Evolutionary conservation across 2,888 invertebrate genomes (phyloP), one percentile per base, ranked within the genome.

Genomic region (Colostygia pectinataria): DNA sequence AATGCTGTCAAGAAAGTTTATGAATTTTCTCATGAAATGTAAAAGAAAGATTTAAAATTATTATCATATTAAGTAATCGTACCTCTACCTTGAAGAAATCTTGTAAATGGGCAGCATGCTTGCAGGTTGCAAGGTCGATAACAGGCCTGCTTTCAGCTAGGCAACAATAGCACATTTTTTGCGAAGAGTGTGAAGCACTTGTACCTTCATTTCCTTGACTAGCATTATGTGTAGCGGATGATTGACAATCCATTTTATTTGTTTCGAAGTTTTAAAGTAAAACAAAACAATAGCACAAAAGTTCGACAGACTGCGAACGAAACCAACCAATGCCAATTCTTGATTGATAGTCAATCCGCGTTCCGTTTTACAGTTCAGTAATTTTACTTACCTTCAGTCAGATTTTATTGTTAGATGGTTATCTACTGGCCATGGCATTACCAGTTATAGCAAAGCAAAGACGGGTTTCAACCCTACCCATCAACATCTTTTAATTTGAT

Each of bases 101-200:
- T 28, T 67, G 59, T 15, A 84, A 60, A 63, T 78, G 66, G 7
- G 43, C 46, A 1, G 60, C 57, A 55, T 84, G 83, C 61, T 70
- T 69, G 63, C 84, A 85, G 9, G 61, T 68, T 33, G 47, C 8
- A 1, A 80, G 45, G 5, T 57, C 61, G 0, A 82, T 41, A 27
- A 78, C 64, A 10, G 58, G 24, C 3, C 29, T 52, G 31, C 66
- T 65, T 70, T 68, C 55, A 0, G 57, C 28, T 8, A 76, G 62
- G 59, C 84, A 85, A 52, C 78, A 75, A 9, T 75, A 42, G 39
- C 84, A 85, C 4, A 54, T n/a, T n/a, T n/a, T n/a, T n/a, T n/a
- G n/a, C n/a, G n/a, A 4, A 10, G 40, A 55, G 31, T 27, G 24
- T n/a, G 7, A 3, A 8, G 13, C 34, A 8, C n/a, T 13, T 38